These are phyloP conservation scores for Cyanoliseus patagonus DNA, from an alignment of 2,113 vertebrate species.

Conservation along the genomic window DNA sequence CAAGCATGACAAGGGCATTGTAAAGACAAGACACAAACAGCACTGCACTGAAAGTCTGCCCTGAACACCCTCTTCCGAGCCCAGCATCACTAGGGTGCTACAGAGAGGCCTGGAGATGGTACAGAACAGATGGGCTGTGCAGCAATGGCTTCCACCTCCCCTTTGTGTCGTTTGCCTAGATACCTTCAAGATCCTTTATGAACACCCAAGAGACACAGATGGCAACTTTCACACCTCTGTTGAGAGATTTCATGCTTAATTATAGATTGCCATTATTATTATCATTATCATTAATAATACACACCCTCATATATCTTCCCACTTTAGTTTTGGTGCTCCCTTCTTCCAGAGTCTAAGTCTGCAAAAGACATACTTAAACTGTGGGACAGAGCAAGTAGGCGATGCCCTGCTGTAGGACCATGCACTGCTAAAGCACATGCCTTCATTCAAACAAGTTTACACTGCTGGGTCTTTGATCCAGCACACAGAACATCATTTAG, in stretches of 20 bases:
- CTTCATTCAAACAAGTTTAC: background rate
- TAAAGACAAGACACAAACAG: background rate
- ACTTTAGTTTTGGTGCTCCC: background rate
- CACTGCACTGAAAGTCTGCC: accelerated
- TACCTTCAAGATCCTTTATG: background rate
- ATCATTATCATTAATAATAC: background rate
- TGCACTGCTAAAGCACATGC: background rate
- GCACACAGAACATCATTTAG: background rate
- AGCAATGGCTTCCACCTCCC: background rate
- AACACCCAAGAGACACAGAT: background rate
- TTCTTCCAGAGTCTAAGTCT: background rate
- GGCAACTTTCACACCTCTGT: background rate
- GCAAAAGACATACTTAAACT: background rate
- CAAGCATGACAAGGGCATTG: background rate
- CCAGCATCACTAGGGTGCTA: background rate
- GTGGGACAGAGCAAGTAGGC: background rate
- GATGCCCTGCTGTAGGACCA: background rate
- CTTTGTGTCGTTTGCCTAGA: too few species aligned
- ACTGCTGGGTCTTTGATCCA: background rate
- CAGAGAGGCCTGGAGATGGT: background rate
- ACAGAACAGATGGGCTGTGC: too few species aligned
- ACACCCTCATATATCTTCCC: background rate
- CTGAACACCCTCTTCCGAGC: background rate
- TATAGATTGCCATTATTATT: background rate
- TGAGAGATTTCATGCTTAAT: background rate